Percentiles rank a stretch among this genome's conserved stretches.
Evolutionary conservation across 2,888 invertebrate genomes (phyloP).

Genomic region (Drosophila neonasuta): DNA sequence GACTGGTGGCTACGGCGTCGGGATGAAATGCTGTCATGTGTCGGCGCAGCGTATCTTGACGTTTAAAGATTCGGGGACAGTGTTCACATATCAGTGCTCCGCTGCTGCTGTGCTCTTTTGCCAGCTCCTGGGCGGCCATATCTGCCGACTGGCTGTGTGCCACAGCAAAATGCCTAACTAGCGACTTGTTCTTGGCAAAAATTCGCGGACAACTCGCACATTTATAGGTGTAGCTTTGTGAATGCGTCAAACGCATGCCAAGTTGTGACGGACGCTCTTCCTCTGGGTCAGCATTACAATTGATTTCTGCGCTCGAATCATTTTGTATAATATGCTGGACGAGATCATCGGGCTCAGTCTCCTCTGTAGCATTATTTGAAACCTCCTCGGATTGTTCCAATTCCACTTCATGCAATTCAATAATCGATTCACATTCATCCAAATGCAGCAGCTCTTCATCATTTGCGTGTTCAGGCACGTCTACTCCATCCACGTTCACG

Average conservation of each 20-base stretch:
- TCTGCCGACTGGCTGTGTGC: conserved; percentile 61
- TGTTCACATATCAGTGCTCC: conserved; percentile 65
- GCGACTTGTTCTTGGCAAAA: conserved; percentile 71
- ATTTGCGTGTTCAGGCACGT: no score
- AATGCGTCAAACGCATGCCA: conserved; percentile 61
- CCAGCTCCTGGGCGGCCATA: conserved; percentile 55
- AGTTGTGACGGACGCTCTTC: conserved; percentile 46
- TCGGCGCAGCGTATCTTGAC: conserved; percentile 84
- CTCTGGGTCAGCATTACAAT: background rate
- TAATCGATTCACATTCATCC: conserved; percentile 33
- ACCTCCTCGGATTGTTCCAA: conserved; percentile 7
- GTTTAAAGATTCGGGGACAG: conserved; percentile 83
- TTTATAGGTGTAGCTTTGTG: conserved; percentile 50
- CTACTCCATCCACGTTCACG: background rate
- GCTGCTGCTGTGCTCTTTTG: conserved; percentile 48
- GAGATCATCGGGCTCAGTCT: background rate
- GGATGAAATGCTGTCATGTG: conserved; percentile 82
- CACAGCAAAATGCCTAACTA: conserved; percentile 63
- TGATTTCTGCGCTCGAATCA: conserved; percentile 20
- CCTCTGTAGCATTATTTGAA: background rate
- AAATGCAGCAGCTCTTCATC: conserved; percentile 12
- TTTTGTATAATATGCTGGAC: conserved; percentile 7
- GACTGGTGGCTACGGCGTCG: conserved; percentile 65
- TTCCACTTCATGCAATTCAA: conserved; percentile 28
- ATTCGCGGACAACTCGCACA: conserved; percentile 66